A percentile compares a stretch with the other conserved stretches of the same genome.
phyloP scores from a whole-genome alignment of 1,140 invertebrate genomes.

The Platorchestia sp. region DNA sequence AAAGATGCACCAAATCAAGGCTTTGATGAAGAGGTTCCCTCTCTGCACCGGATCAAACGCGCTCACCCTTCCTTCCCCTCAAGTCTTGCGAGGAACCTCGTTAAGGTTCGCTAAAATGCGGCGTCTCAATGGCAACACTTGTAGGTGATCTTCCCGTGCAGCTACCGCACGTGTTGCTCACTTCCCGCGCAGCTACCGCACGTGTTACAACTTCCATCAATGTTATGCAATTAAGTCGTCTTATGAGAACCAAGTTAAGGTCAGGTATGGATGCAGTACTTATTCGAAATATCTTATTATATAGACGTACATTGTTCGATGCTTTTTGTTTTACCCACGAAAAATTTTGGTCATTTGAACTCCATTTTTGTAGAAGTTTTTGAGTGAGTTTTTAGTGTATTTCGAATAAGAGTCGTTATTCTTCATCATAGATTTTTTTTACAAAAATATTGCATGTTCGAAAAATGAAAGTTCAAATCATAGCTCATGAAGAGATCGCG shows the following conservation, averaged over 20 bases:
- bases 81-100: background rate
- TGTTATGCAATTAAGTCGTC: background rate
- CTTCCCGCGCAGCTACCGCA: background rate
- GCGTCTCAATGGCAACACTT: background rate
- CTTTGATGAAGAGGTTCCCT: conserved; percentile 18
- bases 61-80: background rate
- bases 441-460: too few species aligned
- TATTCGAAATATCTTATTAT: background rate
- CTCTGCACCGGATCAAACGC: conserved; percentile 10
- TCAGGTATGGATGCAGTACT: background rate
- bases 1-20: background rate
- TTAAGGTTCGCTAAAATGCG: background rate
- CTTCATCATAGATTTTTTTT: too few species aligned
- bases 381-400: background rate
- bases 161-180: background rate
- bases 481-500: too few species aligned
- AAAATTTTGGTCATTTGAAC: too few species aligned
- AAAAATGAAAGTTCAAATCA: too few species aligned
- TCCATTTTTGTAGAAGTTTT: background rate
- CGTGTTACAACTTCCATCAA: background rate
- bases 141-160: background rate
- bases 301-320: background rate
- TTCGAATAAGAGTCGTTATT: too few species aligned
- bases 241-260: background rate
- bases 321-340: background rate